Percentiles rank a stretch among this genome's conserved stretches.
These are phyloP conservation scores for Arge pagana DNA, from an alignment of 2,888 invertebrate genomes.

Conservation along the genomic window DNA sequence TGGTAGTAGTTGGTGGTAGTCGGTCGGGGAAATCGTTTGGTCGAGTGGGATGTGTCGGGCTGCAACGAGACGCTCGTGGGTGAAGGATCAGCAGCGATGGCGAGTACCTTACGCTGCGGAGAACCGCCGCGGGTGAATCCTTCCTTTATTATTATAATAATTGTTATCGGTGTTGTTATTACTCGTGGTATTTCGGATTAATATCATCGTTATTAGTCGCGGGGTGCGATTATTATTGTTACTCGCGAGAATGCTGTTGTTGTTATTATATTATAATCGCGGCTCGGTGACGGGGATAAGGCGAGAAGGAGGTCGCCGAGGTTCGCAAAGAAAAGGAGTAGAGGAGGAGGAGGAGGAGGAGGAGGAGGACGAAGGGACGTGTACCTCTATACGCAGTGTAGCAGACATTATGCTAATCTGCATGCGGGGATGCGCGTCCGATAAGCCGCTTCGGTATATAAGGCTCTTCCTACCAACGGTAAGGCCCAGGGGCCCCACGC, in stretches of 20 bases:
- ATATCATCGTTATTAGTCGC: no score
- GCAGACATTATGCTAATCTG: slow-evolving; percentile 58
- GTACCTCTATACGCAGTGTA: slow-evolving; percentile 44
- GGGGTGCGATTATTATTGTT: no score
- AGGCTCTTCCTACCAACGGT: slow-evolving; percentile 42
- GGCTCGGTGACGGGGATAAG: slow-evolving; percentile 24
- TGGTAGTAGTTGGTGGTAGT: no score
- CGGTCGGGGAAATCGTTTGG: no score
- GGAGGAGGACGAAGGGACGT: slow-evolving; percentile 41
- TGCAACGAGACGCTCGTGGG: no score
- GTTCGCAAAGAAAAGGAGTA: not conserved
- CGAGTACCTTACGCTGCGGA: slow-evolving; percentile 17
- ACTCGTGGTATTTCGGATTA: no score
- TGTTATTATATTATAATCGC: slow-evolving; percentile 39
- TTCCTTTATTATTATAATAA: slow-evolving; percentile 38
- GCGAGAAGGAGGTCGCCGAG: slow-evolving; percentile 8
- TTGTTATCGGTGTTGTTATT: slow-evolving; percentile 41
- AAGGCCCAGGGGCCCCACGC: slow-evolving; percentile 56
- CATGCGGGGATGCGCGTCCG: slow-evolving; percentile 56
- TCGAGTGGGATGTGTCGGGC: no score
- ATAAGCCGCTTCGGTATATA: slow-evolving; percentile 49
- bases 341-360: slow-evolving; percentile 5
- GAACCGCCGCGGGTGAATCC: slow-evolving; percentile 27
- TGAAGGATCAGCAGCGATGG: slow-evolving; percentile 2
- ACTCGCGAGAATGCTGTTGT: no score